A percentile compares a stretch with the other conserved stretches of the same genome.
phyloP scores from a whole-genome alignment of 2,888 invertebrate species.

The Zelleria hepariella region DNA sequence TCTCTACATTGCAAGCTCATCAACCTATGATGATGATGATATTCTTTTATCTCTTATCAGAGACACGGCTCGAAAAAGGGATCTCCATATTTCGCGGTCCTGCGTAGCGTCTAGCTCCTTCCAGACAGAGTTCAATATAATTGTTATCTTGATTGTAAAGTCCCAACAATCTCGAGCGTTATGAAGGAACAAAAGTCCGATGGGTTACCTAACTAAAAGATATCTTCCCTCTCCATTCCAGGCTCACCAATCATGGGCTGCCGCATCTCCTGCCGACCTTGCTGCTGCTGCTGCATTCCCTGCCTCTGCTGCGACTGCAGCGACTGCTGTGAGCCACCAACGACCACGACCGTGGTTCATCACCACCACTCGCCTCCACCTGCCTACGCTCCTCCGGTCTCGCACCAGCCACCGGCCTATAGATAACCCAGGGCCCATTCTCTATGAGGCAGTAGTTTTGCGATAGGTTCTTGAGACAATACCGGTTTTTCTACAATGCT shows the following conservation, averaged over 20 bases:
- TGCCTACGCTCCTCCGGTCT: slow-evolving; percentile 19
- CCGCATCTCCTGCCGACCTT: slow-evolving; percentile 53
- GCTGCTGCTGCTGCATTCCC: slow-evolving; percentile 59
- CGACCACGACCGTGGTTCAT: slow-evolving; percentile 13
- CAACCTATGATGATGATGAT: too few species aligned
- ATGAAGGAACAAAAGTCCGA: too few species aligned
- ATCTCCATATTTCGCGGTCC: too few species aligned
- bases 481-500: background rate
- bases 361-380: slow-evolving; percentile 26
- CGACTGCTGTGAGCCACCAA: slow-evolving; percentile 25
- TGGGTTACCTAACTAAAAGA: too few species aligned
- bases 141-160: too few species aligned
- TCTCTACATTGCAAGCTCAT: too few species aligned
- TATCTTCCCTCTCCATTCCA: slow-evolving; percentile 23
- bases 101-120: too few species aligned
- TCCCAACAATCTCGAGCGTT: too few species aligned
- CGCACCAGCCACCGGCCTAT: background rate
- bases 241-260: slow-evolving; percentile 45
- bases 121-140: too few species aligned
- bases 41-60: too few species aligned
- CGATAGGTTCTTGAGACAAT: background rate
- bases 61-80: too few species aligned
- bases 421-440: background rate
- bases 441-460: background rate
- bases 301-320: slow-evolving; percentile 58